Percentiles rank a stretch among this genome's conserved stretches.
phyloP scores from a whole-genome alignment of 2,113 vertebrate species.

The Steatornis caripensis region DNA sequence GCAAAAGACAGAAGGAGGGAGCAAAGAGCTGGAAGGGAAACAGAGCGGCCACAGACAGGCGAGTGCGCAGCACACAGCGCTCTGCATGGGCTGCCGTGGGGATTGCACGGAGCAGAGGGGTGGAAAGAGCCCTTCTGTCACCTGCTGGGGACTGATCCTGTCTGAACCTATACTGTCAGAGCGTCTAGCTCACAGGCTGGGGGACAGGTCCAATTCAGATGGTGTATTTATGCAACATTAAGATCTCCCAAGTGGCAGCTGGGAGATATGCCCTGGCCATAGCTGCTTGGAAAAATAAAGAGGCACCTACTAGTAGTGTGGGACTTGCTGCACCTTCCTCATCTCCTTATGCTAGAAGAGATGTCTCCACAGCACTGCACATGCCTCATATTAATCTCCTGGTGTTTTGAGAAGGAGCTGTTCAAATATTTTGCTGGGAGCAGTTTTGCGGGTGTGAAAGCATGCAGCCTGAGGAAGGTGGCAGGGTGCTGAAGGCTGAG shows the following conservation, averaged over 20 bases:
- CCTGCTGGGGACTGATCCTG: neutral
- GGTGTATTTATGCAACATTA: neutral
- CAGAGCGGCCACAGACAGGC: neutral
- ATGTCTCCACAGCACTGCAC: neutral
- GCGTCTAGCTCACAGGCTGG: neutral
- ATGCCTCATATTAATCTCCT: neutral
- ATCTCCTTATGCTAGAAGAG: neutral
- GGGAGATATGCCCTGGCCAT: neutral
- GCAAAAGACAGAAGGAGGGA: neutral
- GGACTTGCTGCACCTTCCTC: neutral
- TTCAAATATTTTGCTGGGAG: slow-evolving; percentile 32
- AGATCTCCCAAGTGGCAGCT: neutral
- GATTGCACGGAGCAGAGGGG: neutral
- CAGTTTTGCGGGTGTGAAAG: neutral
- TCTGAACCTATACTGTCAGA: neutral
- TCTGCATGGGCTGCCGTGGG: neutral
- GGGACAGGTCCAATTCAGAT: neutral
- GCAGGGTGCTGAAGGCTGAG: neutral
- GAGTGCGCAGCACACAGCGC: accelerated
- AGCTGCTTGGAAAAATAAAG: neutral
- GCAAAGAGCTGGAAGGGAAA: neutral
- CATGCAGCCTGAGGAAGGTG: neutral
- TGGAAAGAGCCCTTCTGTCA: neutral
- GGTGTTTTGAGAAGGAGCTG: slow-evolving; percentile 23
- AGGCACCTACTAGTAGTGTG: neutral